These are phyloP conservation scores for Drosophila nannoptera DNA, from an alignment of 1,140 invertebrate species.

Conservation along the genomic window DNA sequence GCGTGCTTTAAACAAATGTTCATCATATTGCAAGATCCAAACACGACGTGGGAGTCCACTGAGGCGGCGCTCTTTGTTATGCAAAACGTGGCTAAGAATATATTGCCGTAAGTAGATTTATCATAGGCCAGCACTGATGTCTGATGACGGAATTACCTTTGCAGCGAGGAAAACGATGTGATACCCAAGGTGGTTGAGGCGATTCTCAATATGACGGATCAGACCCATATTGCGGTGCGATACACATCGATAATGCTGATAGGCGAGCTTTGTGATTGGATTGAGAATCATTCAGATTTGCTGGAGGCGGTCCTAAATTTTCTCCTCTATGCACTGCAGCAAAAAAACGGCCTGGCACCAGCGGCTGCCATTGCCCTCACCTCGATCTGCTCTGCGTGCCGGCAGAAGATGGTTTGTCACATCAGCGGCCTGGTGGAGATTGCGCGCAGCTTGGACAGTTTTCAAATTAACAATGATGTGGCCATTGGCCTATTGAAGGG, in stretches of 20 bases:
- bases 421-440: slow-evolving; percentile 90
- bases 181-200: slow-evolving; percentile 96
- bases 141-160: slow-evolving; percentile 35
- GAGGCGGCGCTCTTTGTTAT: slow-evolving; percentile 98
- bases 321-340: slow-evolving; percentile 86
- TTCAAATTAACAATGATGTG: slow-evolving; percentile 89
- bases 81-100: slow-evolving; percentile 96
- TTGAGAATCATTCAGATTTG: slow-evolving; percentile 90
- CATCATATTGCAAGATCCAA: slow-evolving; percentile 83
- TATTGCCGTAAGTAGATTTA: slow-evolving; percentile 90
- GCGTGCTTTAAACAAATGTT: slow-evolving; percentile 96
- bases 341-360: slow-evolving; percentile 85
- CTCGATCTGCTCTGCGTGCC: slow-evolving; percentile 87
- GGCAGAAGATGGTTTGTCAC: slow-evolving; percentile 89
- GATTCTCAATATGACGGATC: slow-evolving; percentile 90
- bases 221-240: slow-evolving; percentile 91
- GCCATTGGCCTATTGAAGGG: slow-evolving; percentile 91
- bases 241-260: slow-evolving; percentile 93
- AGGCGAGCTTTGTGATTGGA: slow-evolving; percentile 97
- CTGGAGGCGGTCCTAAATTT: slow-evolving; percentile 90
- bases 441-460: slow-evolving; percentile 87
- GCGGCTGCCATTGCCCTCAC: slow-evolving; percentile 86
- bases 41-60: slow-evolving; percentile 92
- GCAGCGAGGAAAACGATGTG: slow-evolving; percentile 93
- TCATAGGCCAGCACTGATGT: slow-evolving; percentile 1